A percentile compares a stretch with the other conserved stretches of the same genome.
phyloP scores from a whole-genome alignment of 2,888 invertebrate species.

The Tiliacea citrago region DNA sequence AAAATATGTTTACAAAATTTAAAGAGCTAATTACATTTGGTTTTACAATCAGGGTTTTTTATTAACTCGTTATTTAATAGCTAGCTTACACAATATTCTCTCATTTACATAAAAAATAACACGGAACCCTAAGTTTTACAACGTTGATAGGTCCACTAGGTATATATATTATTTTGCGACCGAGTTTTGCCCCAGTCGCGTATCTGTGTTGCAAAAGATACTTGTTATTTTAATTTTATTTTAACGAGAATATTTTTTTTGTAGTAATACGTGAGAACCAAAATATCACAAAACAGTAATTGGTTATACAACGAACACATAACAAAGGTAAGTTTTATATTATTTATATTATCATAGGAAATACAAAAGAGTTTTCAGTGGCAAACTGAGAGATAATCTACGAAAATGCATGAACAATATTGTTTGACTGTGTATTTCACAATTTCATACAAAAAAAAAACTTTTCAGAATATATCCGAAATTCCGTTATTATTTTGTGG shows the following conservation, averaged over 20 bases:
- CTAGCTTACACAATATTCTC: not conserved
- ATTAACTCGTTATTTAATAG: not conserved
- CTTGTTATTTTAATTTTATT: no score
- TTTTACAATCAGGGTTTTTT: not conserved
- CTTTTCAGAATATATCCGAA: slow-evolving; percentile 1
- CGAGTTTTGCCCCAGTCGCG: slow-evolving; percentile 9
- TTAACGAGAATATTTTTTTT: not conserved
- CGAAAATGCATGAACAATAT: not conserved
- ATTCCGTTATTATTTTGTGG: not conserved
- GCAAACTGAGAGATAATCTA: not conserved
- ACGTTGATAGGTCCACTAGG: not conserved
- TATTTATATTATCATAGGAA: not conserved
- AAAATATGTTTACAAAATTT: no score
- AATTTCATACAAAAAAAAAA: not conserved
- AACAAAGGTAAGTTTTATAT: slow-evolving; percentile 6
- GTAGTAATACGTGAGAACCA: not conserved
- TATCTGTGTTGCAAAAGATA: not conserved
- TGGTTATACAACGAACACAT: not conserved
- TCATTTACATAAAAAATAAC: not conserved
- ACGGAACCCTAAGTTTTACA: not conserved
- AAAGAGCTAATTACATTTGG: no score
- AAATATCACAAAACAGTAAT: not conserved
- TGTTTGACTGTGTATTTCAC: no score
- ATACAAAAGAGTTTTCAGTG: not conserved
- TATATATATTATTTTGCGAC: slow-evolving; percentile 18